These are phyloP conservation scores for Tragelaphus eurycerus DNA, from an alignment of 2,797 vertebrate species.

Conservation along the genomic window DNA sequence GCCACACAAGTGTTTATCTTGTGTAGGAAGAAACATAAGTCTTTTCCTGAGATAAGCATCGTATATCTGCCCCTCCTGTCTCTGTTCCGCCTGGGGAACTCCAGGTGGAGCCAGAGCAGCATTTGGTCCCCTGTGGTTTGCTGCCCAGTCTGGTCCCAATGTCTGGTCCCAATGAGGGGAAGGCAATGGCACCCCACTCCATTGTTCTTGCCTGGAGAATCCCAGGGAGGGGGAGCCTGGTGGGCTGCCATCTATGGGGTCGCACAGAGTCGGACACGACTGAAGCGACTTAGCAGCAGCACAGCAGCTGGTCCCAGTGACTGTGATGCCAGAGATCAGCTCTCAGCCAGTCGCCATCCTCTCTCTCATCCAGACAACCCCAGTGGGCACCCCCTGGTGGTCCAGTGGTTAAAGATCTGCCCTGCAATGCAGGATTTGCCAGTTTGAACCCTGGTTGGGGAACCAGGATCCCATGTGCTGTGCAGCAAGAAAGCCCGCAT, in stretches of 20 bases:
- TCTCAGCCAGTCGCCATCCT: fast-evolving
- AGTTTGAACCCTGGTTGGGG: background rate
- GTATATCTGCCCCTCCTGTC: background rate
- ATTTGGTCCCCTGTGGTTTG: background rate
- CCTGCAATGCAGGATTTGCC: fast-evolving
- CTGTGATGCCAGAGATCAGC: too few species aligned
- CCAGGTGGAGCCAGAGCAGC: conserved; percentile 29
- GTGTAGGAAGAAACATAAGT: background rate
- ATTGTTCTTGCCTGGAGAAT: too few species aligned
- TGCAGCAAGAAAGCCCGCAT: background rate
- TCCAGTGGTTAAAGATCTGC: background rate
- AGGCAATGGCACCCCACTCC: too few species aligned
- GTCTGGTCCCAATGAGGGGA: too few species aligned
- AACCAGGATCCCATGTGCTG: background rate
- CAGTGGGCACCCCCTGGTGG: background rate
- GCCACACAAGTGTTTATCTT: background rate
- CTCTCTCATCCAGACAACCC: background rate
- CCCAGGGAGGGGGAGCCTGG: too few species aligned
- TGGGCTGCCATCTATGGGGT: too few species aligned
- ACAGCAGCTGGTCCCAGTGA: background rate
- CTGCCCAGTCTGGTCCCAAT: background rate
- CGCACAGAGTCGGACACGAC: too few species aligned
- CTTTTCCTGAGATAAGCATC: background rate
- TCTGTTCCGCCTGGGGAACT: fast-evolving
- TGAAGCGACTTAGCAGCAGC: too few species aligned